These are phyloP conservation scores for Pteronura brasiliensis DNA, from an alignment of 2,113 vertebrate species.

Conservation along the genomic window DNA sequence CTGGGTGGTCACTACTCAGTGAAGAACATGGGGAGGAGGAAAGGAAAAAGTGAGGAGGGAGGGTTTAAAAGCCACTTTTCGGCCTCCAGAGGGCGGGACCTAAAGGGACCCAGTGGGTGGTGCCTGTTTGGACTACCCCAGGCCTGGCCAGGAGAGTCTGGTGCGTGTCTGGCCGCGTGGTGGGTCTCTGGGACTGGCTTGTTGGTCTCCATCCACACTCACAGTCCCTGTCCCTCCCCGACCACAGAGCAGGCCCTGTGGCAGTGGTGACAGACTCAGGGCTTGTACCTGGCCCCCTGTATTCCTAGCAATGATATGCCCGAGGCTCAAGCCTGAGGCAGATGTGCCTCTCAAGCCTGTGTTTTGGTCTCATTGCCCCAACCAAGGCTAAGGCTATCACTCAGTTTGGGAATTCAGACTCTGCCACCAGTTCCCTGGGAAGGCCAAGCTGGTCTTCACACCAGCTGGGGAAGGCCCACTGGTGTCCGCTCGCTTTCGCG, in stretches of 20 bases:
- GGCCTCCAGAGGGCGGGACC: neutral
- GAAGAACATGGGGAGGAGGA: neutral
- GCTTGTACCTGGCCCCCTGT: neutral
- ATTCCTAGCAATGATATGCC: neutral
- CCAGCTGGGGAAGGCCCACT: neutral
- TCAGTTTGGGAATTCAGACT: neutral
- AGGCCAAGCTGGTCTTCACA: neutral
- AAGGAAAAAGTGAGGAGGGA: constrained; percentile 28
- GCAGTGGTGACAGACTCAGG: neutral
- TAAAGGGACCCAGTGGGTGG: neutral
- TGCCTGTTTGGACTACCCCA: rapidly evolving
- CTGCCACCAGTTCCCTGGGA: neutral
- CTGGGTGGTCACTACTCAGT: constrained; percentile 57
- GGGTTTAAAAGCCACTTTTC: neutral
- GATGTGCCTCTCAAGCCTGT: neutral
- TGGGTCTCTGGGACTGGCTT: neutral
- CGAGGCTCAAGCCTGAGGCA: neutral
- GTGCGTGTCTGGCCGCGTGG: rapidly evolving
- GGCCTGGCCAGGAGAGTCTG: rapidly evolving
- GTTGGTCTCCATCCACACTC: neutral
- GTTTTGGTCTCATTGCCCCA: neutral
- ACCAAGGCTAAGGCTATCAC: no score
- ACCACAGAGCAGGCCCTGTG: neutral
- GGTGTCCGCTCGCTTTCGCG: neutral
- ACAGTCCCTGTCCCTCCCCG: neutral